Evolutionary conservation across 2,888 invertebrate species (phyloP).

Genomic region (Tillus elongatus): DNA sequence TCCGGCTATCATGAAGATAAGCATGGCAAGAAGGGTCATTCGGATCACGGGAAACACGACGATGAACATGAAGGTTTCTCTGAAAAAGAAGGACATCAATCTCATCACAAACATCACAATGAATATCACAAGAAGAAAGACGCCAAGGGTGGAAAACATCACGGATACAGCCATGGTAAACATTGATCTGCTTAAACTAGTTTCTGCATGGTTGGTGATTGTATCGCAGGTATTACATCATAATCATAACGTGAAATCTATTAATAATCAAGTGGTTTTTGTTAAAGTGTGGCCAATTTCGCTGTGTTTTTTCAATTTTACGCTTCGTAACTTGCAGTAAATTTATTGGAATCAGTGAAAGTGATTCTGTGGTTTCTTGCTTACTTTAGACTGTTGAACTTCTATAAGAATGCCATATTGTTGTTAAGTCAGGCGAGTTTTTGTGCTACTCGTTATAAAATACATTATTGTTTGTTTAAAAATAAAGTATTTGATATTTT

Average conservation of each 20-base stretch:
- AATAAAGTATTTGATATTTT: too few relatives aligned
- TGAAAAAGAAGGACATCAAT: conserved; percentile 53
- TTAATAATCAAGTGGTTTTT: too few relatives aligned
- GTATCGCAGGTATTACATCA: too few relatives aligned
- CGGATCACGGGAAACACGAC: conserved; percentile 56
- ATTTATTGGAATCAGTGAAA: not conserved
- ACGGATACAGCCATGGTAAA: conserved; percentile 32
- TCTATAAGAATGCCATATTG: not conserved
- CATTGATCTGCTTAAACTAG: not conserved
- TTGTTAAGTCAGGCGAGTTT: conserved; percentile 2
- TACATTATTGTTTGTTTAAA: too few relatives aligned
- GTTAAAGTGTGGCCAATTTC: too few relatives aligned
- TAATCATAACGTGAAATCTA: too few relatives aligned
- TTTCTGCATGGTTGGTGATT: not conserved
- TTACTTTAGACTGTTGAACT: too few relatives aligned
- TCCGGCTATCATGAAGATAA: conserved; percentile 53
- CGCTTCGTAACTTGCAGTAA: too few relatives aligned
- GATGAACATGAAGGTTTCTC: conserved; percentile 57
- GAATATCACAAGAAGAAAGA: conserved; percentile 49
- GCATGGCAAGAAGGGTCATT: conserved; percentile 55
- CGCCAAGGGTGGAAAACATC: conserved; percentile 47
- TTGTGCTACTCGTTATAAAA: not conserved
- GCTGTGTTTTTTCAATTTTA: not conserved
- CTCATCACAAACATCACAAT: conserved; percentile 51
- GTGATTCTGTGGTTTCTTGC: not conserved